Evolutionary conservation across 1,140 invertebrate species (phyloP).

Genomic region (Agrilus planipennis): DNA sequence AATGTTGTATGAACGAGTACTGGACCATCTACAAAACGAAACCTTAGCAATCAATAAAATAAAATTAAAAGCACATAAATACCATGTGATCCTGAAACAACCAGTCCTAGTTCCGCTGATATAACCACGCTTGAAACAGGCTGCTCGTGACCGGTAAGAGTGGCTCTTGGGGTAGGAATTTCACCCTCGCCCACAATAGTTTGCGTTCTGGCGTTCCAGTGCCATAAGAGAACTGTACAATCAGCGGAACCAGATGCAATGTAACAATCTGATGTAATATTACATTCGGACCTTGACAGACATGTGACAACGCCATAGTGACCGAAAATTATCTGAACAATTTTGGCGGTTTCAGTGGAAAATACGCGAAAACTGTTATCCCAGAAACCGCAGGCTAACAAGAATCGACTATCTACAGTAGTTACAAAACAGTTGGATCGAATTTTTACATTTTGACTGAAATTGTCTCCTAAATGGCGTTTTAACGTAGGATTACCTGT

Average conservation of each 20-base stretch:
- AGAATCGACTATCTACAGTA: slow-evolving; percentile 90
- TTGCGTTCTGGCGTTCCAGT: slow-evolving; percentile 93
- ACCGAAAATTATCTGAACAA: slow-evolving; percentile 95
- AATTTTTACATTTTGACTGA: slow-evolving; percentile 88
- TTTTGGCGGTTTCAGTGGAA: slow-evolving; percentile 93
- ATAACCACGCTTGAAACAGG: slow-evolving; percentile 91
- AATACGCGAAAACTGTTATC: slow-evolving; percentile 98
- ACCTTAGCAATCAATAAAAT: not conserved
- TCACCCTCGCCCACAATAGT: slow-evolving; percentile 94
- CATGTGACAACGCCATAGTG: slow-evolving; percentile 99
- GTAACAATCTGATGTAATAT: slow-evolving; percentile 97
- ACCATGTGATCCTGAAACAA: slow-evolving; percentile 87
- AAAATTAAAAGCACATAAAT: slow-evolving; percentile 31
- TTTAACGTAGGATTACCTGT: slow-evolving; percentile 51
- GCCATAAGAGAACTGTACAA: slow-evolving; percentile 96
- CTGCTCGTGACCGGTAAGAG: slow-evolving; percentile 93
- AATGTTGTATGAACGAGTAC: slow-evolving; percentile 96
- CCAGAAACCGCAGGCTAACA: slow-evolving; percentile 98
- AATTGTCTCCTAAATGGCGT: slow-evolving; percentile 90
- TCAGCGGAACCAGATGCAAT: slow-evolving; percentile 95
- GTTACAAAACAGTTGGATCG: slow-evolving; percentile 92
- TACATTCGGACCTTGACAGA: slow-evolving; percentile 93
- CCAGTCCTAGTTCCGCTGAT: slow-evolving; percentile 94
- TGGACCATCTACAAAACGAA: slow-evolving; percentile 62
- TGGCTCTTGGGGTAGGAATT: slow-evolving; percentile 86